These are phyloP conservation scores for Spongia lamella DNA, from an alignment of 37 sponge, comb jelly and placozoan genomes.

Conservation along the genomic window DNA sequence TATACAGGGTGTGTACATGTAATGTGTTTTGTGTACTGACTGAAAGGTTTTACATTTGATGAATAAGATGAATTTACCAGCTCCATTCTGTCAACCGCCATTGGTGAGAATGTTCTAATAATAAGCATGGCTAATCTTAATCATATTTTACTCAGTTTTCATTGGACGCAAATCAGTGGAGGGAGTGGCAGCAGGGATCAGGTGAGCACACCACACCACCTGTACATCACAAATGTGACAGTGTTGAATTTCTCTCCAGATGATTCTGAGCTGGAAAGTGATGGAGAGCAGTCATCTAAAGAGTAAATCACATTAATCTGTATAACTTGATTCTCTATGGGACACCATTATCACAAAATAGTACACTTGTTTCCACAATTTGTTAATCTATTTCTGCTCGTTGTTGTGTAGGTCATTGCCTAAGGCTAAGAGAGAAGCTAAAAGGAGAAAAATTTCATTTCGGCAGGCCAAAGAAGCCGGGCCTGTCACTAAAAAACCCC, in stretches of 20 bases:
- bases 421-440: not conserved
- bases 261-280: constrained; percentile 45
- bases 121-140: not conserved
- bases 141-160: no score
- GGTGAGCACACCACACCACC: not conserved
- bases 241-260: not conserved
- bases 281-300: constrained; percentile 32
- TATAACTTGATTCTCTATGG: not conserved
- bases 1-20: no score
- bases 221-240: no score
- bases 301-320: not conserved
- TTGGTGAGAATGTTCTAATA: not conserved
- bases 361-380: no score
- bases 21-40: no score
- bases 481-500: not conserved
- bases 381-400: no score
- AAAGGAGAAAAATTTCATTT: constrained; percentile 26
- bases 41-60: constrained; percentile 84
- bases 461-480: constrained; percentile 7
- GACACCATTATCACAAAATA: no score
- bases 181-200: not conserved
- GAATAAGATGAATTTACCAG: constrained; percentile 93
- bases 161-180: no score
- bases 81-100: constrained; percentile 66
- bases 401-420: no score